A percentile compares a stretch with the other conserved stretches of the same genome.
phyloP scores from a whole-genome alignment of 2,888 invertebrate species.

The Drepana falcataria region DNA sequence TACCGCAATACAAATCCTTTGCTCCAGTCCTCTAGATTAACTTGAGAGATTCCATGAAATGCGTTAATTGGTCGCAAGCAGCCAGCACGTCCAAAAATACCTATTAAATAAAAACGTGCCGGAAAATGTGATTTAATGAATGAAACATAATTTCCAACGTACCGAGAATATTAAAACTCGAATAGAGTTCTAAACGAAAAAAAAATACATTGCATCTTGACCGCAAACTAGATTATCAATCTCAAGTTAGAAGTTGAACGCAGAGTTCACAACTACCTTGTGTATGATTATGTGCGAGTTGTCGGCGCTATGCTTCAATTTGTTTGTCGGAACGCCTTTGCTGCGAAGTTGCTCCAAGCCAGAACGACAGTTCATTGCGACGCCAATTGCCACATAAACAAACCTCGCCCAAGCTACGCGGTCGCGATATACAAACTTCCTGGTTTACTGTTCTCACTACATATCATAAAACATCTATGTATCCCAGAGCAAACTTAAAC shows the following conservation, averaged over 20 bases:
- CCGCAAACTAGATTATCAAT: constrained; percentile 52
- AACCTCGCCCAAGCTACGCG: constrained; percentile 50
- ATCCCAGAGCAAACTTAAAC: constrained; percentile 27
- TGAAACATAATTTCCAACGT: background rate
- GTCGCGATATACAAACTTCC: constrained; percentile 55
- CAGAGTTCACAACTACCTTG: constrained; percentile 49
- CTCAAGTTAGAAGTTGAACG: constrained; percentile 37
- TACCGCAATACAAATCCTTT: background rate
- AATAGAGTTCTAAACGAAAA: background rate
- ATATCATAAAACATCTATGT: constrained; percentile 43
- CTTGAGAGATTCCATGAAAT: background rate
- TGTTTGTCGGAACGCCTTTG: constrained; percentile 60
- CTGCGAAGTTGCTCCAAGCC: constrained; percentile 49
- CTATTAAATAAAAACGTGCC: background rate
- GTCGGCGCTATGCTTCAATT: constrained; percentile 57
- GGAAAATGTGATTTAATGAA: background rate
- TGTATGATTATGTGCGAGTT: constrained; percentile 70
- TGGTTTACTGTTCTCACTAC: constrained; percentile 53
- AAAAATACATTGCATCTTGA: constrained; percentile 36
- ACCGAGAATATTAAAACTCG: background rate
- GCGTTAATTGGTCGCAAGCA: background rate
- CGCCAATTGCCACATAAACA: constrained; percentile 71
- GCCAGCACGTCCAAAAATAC: background rate
- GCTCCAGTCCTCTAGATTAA: background rate
- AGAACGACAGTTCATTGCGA: constrained; percentile 58